Percentiles rank a stretch among this genome's conserved stretches.
These are phyloP conservation scores for Thaleichthys pacificus DNA, from an alignment of 2,797 vertebrate genomes.

Conservation along the genomic window DNA sequence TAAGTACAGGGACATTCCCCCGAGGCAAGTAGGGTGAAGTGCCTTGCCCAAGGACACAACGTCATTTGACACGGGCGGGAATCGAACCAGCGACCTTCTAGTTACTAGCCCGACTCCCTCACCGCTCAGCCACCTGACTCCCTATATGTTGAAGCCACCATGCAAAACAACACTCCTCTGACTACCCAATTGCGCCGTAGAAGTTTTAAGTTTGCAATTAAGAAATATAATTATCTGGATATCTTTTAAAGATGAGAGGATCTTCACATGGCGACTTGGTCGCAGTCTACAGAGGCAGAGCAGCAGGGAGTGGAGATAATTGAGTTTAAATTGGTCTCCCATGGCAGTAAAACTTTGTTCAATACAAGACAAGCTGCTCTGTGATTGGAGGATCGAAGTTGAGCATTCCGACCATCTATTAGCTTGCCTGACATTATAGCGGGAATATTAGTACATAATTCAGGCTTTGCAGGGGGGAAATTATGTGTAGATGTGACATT, in stretches of 20 bases:
- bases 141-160: constrained; percentile 4
- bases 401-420: constrained; percentile 57
- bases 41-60: too few species aligned
- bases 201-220: constrained; percentile 59
- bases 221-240: constrained; percentile 70
- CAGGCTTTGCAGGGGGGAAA: constrained; percentile 53
- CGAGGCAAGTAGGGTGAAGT: too few species aligned
- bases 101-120: too few species aligned
- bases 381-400: constrained; percentile 59
- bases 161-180: background rate
- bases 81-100: too few species aligned
- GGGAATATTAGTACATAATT: constrained; percentile 61
- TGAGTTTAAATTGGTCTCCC: constrained; percentile 79
- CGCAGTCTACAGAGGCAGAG: constrained; percentile 68
- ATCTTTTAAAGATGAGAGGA: constrained; percentile 69
- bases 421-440: constrained; percentile 56
- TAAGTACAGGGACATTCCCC: too few species aligned
- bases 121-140: too few species aligned
- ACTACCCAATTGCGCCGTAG: background rate
- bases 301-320: constrained; percentile 81
- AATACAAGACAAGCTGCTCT: constrained; percentile 61
- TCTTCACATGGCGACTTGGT: constrained; percentile 60
- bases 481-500: constrained; percentile 35
- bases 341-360: constrained; percentile 77
- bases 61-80: too few species aligned